Evolutionary conservation across 2,888 invertebrate genomes (phyloP), one percentile per base, ranked within the genome.

Genomic region (Girardia tigrina): DNA sequence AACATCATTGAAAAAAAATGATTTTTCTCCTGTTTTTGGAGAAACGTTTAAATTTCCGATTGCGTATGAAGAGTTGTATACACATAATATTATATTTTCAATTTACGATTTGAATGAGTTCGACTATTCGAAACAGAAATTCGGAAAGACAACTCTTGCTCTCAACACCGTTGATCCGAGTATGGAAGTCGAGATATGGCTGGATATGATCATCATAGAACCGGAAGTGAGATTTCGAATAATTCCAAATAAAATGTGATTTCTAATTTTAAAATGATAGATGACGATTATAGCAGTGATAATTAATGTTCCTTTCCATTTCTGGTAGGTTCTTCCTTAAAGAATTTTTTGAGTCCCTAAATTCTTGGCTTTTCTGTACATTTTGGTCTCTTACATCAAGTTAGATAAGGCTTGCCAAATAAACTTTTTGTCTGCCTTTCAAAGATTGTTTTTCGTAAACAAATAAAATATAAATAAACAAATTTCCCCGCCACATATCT

Each of bases 1-100:
- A 56, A 56, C 56, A 2, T 56, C 56, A 56, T n/a, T 56, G 56
- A 56, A 56, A 16, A 56, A 56, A n/a, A 56, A 56, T n/a, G 56
- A 56, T 4, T 56, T 56, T 16, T 56, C 56, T 2, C 56, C 56
- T 6, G 56, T 56, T 12, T 56, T 56, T 56, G 56, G 56, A 56
- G 56, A 56, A 56, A 56, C 56, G 2, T 56, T 56, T 56, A 56
- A 56, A 56, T 56, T 56, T 16, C 56, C 56, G 23, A 56, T 56
- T 12, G 56, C 56, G 2, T 56, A 56, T 56, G 56, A 56, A 16
- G 56, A 56, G n/a, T 23, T 56, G 4, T 56, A 56, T 56, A 56
- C 56, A 2, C 56, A 56, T 56, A 20, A 6, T 6, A 20, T 56
- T 6, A 56, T 23, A 16, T 56, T 56, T 56, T 56, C 56, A 4